Percentiles rank a stretch among this genome's conserved stretches.
phyloP scores from a whole-genome alignment of 2,797 vertebrate species.

The Acropternis orthonyx region DNA sequence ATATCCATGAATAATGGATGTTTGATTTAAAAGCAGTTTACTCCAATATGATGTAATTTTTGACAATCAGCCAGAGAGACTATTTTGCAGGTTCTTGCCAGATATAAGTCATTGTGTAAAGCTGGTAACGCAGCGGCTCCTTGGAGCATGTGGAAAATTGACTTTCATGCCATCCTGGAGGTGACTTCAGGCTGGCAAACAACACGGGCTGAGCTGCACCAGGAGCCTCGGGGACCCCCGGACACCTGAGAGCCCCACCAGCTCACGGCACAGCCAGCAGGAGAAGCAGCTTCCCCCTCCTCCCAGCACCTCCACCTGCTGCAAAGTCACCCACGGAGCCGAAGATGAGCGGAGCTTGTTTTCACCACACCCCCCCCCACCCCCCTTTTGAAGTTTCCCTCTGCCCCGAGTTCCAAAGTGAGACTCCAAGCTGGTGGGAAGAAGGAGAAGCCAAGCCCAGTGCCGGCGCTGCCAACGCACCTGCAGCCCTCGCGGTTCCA shows the following conservation, averaged over 20 bases:
- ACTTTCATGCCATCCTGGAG: constrained; percentile 74
- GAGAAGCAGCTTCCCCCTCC: not conserved
- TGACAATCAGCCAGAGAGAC: constrained; percentile 89
- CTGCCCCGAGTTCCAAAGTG: constrained; percentile 44
- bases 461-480: constrained; percentile 70
- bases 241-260: no score
- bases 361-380: not conserved
- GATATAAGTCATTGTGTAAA: constrained; percentile 84
- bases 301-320: not conserved
- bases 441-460: constrained; percentile 48
- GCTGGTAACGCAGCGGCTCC: constrained; percentile 52
- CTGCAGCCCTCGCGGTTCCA: constrained; percentile 72
- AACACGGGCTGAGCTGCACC: not conserved
- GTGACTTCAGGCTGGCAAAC: constrained; percentile 72
- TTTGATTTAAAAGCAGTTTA: constrained; percentile 85
- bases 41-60: constrained; percentile 92
- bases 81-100: constrained; percentile 85
- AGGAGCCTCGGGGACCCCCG: not conserved
- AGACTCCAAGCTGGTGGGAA: constrained; percentile 39
- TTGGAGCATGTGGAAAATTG: constrained; percentile 70
- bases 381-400: constrained; percentile 12
- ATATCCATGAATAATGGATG: constrained; percentile 87
- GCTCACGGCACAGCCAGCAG: not conserved
- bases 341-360: not conserved
- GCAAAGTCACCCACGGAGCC: not conserved